These are phyloP conservation scores for Diarsia dahlii DNA, from an alignment of 2,888 invertebrate species.

Conservation along the genomic window DNA sequence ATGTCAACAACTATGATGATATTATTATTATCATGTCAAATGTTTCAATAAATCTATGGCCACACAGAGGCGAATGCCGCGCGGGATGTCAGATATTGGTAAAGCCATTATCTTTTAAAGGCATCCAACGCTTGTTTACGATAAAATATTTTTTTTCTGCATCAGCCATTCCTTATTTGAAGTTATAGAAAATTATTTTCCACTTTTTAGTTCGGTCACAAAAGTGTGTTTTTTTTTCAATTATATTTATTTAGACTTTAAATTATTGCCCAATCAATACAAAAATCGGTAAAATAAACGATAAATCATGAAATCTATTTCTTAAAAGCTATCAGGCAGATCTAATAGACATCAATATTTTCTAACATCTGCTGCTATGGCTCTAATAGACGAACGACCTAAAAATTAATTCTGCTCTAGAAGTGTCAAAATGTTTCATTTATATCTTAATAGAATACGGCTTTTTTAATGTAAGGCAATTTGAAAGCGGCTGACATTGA, in stretches of 20 bases:
- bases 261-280: neutral
- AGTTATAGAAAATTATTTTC: too few species aligned
- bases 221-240: too few species aligned
- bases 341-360: neutral
- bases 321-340: neutral
- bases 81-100: neutral
- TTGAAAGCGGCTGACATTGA: constrained; percentile 59
- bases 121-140: too few species aligned
- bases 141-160: too few species aligned
- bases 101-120: too few species aligned
- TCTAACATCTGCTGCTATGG: constrained; percentile 1
- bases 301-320: neutral
- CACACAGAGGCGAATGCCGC: neutral
- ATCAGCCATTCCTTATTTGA: too few species aligned
- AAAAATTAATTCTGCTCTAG: constrained; percentile 8
- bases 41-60: neutral
- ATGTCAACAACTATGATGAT: constrained; percentile 11
- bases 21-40: neutral
- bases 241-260: too few species aligned
- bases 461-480: constrained; percentile 20
- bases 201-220: too few species aligned
- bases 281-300: neutral
- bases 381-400: neutral
- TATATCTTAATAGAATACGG: constrained; percentile 18
- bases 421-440: constrained; percentile 15